Base-by-base conservation (phyloP, 1,140 invertebrate genomes). In the Drosophila ogumai region DNA sequence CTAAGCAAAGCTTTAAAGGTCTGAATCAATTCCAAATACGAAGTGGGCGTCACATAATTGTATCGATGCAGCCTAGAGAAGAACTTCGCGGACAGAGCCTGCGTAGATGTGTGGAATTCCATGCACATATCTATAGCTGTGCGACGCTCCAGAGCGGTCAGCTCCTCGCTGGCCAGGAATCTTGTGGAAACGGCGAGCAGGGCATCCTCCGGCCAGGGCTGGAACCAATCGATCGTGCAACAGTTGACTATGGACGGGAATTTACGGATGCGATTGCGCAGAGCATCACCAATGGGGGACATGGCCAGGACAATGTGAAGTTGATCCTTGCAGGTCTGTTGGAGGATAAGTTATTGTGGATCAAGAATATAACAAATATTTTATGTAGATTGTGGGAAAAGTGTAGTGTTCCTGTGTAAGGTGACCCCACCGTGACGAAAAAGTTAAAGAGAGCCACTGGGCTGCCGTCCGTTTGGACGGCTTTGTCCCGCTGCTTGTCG, bases 221-320 rank as follows among this genome's bases (percentile, higher is more conserved):
- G 97, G 93, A 99, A 98, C 98, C 98, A 99, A 93, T 99, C 97
- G 73, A 99, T 99, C 0, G 98, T 99, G 90, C 98, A 99, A 91
- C 98, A 99, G 92, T 99, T 99, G 25, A 99, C 97, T 31, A 99
- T 94, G 1, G 98, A 96, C 1, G 98, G 98, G 92, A 99, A 99
- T 92, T 98, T 99, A 64, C 98, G 94, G 13, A 99, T 95, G 50
- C 97, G 94, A 88, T 96, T 97, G 66, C 98, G 94, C 92, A 99
- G 96, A 13, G 94, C 94, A 65, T 96, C 95, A 7, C 98, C 98
- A 84, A 98, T 98, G 1, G 98, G 97, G 59, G 97, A 98, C 97
- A 99, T 98, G 2, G 97, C 95, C 31, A 99, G 91, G 1, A 98
- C 96, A 60, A 99, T 95, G 91, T 99, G 98, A 10, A 99, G 93